Evolutionary conservation across 2,797 vertebrate species (phyloP).

Genomic region (Pangasius mekongensis): DNA sequence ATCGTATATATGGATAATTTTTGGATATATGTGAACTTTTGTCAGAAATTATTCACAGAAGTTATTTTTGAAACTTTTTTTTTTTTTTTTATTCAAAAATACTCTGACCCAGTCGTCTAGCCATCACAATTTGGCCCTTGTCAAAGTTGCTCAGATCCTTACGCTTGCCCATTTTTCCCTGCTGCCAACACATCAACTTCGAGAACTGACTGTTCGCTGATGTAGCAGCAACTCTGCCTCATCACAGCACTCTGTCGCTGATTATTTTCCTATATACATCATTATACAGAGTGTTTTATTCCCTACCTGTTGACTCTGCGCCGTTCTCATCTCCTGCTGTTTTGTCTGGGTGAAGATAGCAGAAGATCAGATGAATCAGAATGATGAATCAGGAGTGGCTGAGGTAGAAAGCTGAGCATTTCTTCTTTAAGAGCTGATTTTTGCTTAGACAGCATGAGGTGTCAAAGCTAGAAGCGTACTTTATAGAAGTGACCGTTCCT

Average conservation of each 20-base stretch:
- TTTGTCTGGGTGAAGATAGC: not conserved
- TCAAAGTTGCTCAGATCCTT: too few species aligned
- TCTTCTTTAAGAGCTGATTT: constrained; percentile 22
- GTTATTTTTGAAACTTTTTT: too few species aligned
- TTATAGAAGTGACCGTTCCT: constrained; percentile 19
- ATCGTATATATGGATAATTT: too few species aligned
- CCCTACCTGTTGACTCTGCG: not conserved
- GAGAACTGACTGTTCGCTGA: too few species aligned
- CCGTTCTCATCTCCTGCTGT: not conserved
- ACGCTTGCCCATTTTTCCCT: too few species aligned
- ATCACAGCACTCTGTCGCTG: not conserved
- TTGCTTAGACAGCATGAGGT: constrained; percentile 36
- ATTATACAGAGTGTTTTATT: not conserved
- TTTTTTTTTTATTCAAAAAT: too few species aligned
- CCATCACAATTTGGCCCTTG: too few species aligned
- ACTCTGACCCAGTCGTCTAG: too few species aligned
- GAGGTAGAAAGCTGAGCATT: constrained; percentile 29
- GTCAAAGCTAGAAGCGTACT: not conserved
- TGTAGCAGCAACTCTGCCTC: not conserved
- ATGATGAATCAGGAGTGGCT: not conserved
- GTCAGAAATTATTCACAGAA: too few species aligned
- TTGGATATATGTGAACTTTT: too few species aligned
- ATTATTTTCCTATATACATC: not conserved
- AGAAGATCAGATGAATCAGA: not conserved
- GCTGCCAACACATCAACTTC: too few species aligned